Evolutionary conservation across 2,113 vertebrate genomes (phyloP), one percentile per base, ranked within the genome.

Genomic region (Ginglymostoma cirratum): DNA sequence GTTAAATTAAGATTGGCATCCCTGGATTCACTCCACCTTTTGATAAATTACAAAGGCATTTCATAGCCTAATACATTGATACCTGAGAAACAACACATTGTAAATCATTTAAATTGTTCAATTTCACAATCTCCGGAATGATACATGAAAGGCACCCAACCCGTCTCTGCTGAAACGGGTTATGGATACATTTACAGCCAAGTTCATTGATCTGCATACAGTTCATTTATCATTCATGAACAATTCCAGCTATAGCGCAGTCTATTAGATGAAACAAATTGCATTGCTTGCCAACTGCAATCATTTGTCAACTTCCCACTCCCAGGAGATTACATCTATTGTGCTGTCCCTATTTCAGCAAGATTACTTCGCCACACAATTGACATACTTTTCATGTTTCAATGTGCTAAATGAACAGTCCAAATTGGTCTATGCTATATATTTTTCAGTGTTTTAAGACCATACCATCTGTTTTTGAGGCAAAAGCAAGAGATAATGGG

Each of bases 151-250:
- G 96, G 96, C 96, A 96, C 55, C 61, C 4, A 30, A 89, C 96
- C 38, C 96, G 48, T 70, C 95, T 86, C 90, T 61, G 96, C 83
- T 30, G 96, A 96, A 97, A 95, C 23, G 96, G 70, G 94, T 96
- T 97, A 96, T 61, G 96, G 96, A 97, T 96, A 96, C 55, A 96
- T 96, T 96, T 96, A 97, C 95, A 94, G 96, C 96, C 96, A 96
- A 94, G 19, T 96, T 96, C 96, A 96, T 66, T 96, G 96, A 96
- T 97, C 96, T 97, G 95, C 87, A 89, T 87, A 23, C 89, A 97
- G 96, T 96, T 96, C 96, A 96, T 97, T 97, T 97, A 92, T 97
- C 96, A 97, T 96, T 97, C 96, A 96, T 94, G 96, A 96, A 97
- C 96, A 96, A 96, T 93, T 96, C 96, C 96, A 96, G 89, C 48